phyloP scores from a whole-genome alignment of 2,113 vertebrate species.

The Coturnix japonica region DNA sequence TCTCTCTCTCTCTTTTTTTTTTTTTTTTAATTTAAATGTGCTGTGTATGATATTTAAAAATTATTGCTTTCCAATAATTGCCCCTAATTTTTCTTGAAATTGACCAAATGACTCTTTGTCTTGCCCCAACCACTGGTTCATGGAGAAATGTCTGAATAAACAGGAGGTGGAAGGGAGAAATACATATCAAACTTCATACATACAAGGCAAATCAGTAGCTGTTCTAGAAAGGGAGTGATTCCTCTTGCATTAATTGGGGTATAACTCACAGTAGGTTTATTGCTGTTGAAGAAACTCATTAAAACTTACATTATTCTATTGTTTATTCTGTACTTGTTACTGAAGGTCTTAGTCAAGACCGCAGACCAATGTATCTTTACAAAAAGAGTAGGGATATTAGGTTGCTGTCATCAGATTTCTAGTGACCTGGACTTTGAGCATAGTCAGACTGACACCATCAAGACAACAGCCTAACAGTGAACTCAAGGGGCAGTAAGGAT shows the following conservation, averaged over 20 bases:
- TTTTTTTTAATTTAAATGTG: not conserved
- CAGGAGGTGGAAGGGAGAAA: not conserved
- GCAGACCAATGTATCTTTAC: not conserved
- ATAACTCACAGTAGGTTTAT: not conserved
- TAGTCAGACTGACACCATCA: constrained; percentile 30
- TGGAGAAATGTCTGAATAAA: not conserved
- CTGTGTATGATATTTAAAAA: not conserved
- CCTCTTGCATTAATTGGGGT: not conserved
- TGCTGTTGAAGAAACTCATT: not conserved
- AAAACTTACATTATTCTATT: constrained; percentile 24
- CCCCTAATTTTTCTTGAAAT: not conserved
- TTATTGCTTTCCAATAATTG: not conserved
- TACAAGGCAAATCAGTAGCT: not conserved
- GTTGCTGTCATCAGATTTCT: constrained; percentile 33
- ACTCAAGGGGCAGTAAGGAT: not conserved
- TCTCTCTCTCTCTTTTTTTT: not conserved
- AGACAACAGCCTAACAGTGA: not conserved
- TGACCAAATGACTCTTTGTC: not conserved
- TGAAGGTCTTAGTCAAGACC: not conserved
- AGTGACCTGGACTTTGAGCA: not conserved
- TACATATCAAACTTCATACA: not conserved
- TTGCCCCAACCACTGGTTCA: not conserved
- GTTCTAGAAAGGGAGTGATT: not conserved
- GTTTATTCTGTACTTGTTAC: constrained; percentile 3
- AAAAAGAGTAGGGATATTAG: not conserved